Percentiles rank a stretch among this genome's conserved stretches.
Evolutionary conservation across 2,113 vertebrate genomes (phyloP).

Genomic region (Menura novaehollandiae): DNA sequence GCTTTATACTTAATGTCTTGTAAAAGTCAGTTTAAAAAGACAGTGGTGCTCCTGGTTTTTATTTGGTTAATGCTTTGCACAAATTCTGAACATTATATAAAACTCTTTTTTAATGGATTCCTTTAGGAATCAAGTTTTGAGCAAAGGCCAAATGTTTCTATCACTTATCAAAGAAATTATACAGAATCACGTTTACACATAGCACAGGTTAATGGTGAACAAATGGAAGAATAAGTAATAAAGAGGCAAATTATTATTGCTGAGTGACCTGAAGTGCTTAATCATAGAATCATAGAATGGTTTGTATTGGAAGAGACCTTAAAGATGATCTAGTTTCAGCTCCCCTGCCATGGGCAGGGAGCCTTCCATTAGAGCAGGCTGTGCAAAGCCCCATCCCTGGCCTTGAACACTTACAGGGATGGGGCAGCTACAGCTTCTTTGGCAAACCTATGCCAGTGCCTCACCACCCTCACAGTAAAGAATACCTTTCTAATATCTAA

Average conservation of each 20-base stretch:
- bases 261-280: not conserved
- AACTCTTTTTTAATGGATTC: not conserved
- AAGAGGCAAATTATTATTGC: not conserved
- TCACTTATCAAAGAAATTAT: not conserved
- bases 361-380: not conserved
- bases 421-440: not conserved
- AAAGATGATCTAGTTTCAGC: not conserved
- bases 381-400: not conserved
- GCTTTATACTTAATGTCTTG: not conserved
- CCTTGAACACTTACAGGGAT: not conserved
- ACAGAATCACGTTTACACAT: not conserved
- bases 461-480: not conserved
- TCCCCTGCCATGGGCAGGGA: not conserved
- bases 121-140: conserved; percentile 9
- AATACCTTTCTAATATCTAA: not conserved
- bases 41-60: not conserved
- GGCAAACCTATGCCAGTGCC: not conserved
- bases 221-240: conserved; percentile 3
- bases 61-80: not conserved
- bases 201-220: not conserved
- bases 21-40: not conserved
- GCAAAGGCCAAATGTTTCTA: not conserved
- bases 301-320: not conserved
- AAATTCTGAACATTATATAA: not conserved
- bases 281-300: not conserved